Base-by-base conservation (phyloP, 2,797 vertebrate species). In the Erpetoichthys calabaricus region DNA sequence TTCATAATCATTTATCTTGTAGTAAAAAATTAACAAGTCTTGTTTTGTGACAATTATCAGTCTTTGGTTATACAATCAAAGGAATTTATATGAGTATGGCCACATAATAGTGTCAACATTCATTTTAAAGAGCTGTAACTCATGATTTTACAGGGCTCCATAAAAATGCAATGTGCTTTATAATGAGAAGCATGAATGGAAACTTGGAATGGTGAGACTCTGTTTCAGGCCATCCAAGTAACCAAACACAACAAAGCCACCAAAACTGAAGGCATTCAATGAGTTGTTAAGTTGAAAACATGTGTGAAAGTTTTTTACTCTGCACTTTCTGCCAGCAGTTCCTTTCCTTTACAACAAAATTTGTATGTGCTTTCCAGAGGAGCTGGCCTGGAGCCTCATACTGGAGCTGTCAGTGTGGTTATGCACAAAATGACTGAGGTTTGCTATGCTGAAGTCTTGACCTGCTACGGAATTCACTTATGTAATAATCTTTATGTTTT, bases 121-220 rank as follows among this genome's bases (percentile, higher is more conserved):
- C 73, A 78, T 84, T 84, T 83, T 80, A 85, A 83, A 85, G 80
- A 79, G 80, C 76, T 76, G 79, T 85, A 84, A 86, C 83, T 85
- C 82, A 80, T 73, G 55, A 75, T 66, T 85, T 88, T 86, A 86
- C 84, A 84, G 65, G 71, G 71, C 68, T 79, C 75, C 78, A 80
- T 88, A 86, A 86, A 88, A 80, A 73, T 69, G 85, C 88, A 70
- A 75, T 80, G 80, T 83, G 62, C 54, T 75, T 68, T 66, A 71
- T 81, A 83, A 86, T 82, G 57, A 86, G 71, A 79, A 86, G 75
- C 67, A 80, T 76, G 80, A 86, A 79, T 75, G 70, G 75, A 78
- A 87, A 78, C 70, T 79, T 74, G 68, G 74, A 79, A 73, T 76
- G 80, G 72, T 7, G 47, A 49, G 47, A 3, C 5, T 45, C 41